A percentile compares a stretch with the other conserved stretches of the same genome.
Conservation (phyloP, 2,113 vertebrate genomes). For the Stegostoma tigrinum region DNA sequence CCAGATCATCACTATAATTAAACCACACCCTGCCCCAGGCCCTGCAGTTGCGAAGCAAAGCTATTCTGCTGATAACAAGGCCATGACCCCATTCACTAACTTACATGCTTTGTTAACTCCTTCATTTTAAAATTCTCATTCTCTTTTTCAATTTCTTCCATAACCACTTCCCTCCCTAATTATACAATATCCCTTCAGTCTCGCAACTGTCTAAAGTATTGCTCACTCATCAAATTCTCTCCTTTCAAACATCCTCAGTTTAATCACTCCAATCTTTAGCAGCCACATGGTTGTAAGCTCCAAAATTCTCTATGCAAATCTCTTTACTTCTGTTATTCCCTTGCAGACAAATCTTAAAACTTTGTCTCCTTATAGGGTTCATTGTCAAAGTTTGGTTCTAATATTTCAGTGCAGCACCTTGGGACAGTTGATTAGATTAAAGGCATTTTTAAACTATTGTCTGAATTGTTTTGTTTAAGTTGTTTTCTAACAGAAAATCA, state of each 20-base stretch:
- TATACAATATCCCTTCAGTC: neutral
- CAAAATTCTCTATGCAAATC: neutral
- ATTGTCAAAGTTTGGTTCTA: neutral
- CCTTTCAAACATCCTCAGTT: too few species aligned
- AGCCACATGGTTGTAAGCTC: neutral
- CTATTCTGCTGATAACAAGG: neutral
- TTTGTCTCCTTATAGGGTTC: neutral
- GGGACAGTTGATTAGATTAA: neutral
- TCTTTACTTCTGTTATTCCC: neutral
- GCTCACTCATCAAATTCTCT: too few species aligned
- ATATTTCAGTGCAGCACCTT: neutral
- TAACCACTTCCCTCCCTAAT: neutral
- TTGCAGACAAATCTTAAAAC: neutral
- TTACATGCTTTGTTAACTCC: neutral
- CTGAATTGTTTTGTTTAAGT: neutral
- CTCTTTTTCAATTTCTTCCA: neutral
- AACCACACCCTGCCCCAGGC: neutral
- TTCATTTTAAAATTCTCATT: neutral
- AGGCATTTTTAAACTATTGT: neutral
- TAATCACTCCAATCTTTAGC: neutral
- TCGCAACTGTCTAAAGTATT: neutral
- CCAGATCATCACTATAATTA: neutral
- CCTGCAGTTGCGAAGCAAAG: neutral
- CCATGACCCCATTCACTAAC: neutral
- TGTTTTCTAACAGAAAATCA: neutral